Base-by-base conservation (phyloP, 2,113 vertebrate species). In the Meles meles region DNA sequence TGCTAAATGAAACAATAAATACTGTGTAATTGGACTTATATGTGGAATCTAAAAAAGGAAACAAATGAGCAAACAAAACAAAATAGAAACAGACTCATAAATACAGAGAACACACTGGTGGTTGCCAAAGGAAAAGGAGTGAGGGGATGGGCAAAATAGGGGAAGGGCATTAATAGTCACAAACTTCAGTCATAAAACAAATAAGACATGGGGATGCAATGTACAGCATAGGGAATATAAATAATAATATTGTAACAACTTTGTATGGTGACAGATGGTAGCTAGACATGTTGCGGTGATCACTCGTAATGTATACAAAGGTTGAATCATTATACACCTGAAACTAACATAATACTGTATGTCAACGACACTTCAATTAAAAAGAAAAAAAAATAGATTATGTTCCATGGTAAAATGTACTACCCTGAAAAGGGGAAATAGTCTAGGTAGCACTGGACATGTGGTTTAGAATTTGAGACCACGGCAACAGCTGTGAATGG, bases 381-480 rank as follows among this genome's bases (percentile, higher is more conserved):
- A 79, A 49, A 77, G 76, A 57, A 87, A 79, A 76, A 87, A 79
- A 77, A 76, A 34, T n/a, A 79, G 81, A 87, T 61, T 77, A 31
- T 7, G 8, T 84, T 93, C 61, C 31, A 9, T 29, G 69, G 29
- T 5, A 47, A 8, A 63, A 34, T 2, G 0, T 31, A 15, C 57
- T 37, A 34, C 27, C 39, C 65, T 2, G 20, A 87, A 74, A 52
- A 69, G 69, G 79, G 61, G n/a, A 52, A 80, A 25, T 44, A 14
- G 55, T 74, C 8, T 94, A 2, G 4, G 63, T 37, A 31, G 21
- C 47, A 47, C 37, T 49, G 83, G 86, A 89, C 55, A 67, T 42
- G 81, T 96, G 82, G 44, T 72, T 88, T 93, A 71, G 79, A 96
- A 96, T 34, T 63, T 10, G 31, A 89, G 81, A 67, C 67, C 86